Evolutionary conservation across 2,888 invertebrate genomes (phyloP), one percentile per base, ranked within the genome.

Genomic region (Scaptodrosophila latifasciaeformis): DNA sequence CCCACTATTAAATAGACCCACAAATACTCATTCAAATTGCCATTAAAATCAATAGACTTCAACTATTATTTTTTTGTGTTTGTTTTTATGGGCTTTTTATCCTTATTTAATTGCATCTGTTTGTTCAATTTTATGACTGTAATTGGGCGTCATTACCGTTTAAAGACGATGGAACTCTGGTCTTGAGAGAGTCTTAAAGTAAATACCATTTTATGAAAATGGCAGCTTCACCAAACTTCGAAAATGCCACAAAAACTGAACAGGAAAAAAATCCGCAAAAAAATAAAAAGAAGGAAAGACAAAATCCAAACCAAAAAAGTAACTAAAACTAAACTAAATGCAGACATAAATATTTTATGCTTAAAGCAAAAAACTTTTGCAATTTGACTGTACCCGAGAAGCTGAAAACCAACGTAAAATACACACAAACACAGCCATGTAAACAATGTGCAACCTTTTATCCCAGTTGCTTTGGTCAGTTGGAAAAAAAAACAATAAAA

Each of bases 291-390:
- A 54, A 29, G 9, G 42, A 49, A 35, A 24, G 31, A 47, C 37
- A 49, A 62, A 68, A 67, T 59, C 58, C 59, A 56, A 69, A 56
- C 59, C 59, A 37, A 54, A 55, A 61, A 70, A 65, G 59, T 54
- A 66, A 67, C 70, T 65, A 62, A 72, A 70, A 61, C 70, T 70
- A 68, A 75, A 68, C 76, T 69, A 72, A 76, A 70, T 70, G 76
- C 74, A 76, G 74, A 65, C 76, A 70, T 76, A 74, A 75, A 76
- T 72, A 75, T 75, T 75, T 72, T 71, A 72, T 72, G 72, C 71
- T 72, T 72, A 75, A 74, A 74, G 76, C 67, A 75, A 72, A 69
- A 74, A 75, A 74, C 68, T 72, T 75, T 74, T 75, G 70, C 76
- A 75, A 75, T 74, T 76, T 72, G 76, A 72, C 68, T 72, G 63